A percentile compares a stretch with the other conserved stretches of the same genome.
Conservation (phyloP, 2,113 vertebrate genomes). For the Tetrao urogallus region DNA sequence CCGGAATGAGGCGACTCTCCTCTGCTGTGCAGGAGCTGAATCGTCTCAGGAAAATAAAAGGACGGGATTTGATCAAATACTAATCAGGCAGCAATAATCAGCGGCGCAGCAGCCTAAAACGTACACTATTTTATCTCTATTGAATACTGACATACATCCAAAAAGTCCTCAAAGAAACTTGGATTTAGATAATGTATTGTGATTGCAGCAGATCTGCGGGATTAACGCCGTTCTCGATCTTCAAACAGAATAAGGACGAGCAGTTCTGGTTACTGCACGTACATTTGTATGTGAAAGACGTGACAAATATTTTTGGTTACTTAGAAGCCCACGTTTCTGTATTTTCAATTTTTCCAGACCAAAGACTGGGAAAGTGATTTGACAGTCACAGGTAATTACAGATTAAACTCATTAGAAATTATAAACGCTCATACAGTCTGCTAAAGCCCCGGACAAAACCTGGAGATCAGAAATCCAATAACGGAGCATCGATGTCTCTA, state of each 20-base stretch:
- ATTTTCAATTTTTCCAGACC: not conserved
- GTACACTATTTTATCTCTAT: slow-evolving; percentile 20
- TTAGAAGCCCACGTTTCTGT: not conserved
- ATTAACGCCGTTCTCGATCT: slow-evolving; percentile 54
- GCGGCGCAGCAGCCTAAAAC: slow-evolving; percentile 12
- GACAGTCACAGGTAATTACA: slow-evolving; percentile 54
- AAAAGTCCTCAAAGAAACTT: slow-evolving; percentile 63
- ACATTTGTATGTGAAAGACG: slow-evolving; percentile 55
- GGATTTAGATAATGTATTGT: slow-evolving; percentile 40
- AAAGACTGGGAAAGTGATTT: slow-evolving; percentile 1
- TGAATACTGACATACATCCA: slow-evolving; percentile 40
- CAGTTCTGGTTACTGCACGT: slow-evolving; percentile 31
- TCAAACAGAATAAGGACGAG: slow-evolving; percentile 62
- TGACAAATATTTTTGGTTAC: slow-evolving; percentile 41
- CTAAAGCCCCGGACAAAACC: slow-evolving; percentile 62
- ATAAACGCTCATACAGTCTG: slow-evolving; percentile 52
- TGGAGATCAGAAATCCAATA: slow-evolving; percentile 77
- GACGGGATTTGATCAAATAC: slow-evolving; percentile 44
- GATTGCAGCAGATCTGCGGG: slow-evolving; percentile 36
- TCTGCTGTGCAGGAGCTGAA: not conserved
- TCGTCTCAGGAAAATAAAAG: not conserved
- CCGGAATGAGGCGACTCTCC: slow-evolving; percentile 38
- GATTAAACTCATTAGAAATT: slow-evolving; percentile 69
- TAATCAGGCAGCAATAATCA: slow-evolving; percentile 50
- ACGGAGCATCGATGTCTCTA: slow-evolving; percentile 63